phyloP scores from a whole-genome alignment of 2,113 vertebrate genomes.

The Lasiurus cinereus region DNA sequence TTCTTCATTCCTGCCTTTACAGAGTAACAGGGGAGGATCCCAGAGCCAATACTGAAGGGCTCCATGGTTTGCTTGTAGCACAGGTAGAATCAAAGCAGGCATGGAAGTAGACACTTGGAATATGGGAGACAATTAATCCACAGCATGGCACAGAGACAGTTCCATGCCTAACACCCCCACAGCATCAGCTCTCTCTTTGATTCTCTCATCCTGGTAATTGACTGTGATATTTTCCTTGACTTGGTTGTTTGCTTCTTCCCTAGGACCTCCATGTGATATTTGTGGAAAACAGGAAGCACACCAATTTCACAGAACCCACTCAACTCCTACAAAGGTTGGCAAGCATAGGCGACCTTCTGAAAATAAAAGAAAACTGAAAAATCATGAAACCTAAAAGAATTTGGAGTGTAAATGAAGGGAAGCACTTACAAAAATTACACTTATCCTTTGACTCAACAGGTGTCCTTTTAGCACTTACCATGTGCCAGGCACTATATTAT shows the following conservation, averaged over 20 bases:
- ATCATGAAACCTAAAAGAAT: slow-evolving; percentile 39
- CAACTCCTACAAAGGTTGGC: slow-evolving; percentile 78
- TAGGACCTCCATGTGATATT: slow-evolving; percentile 60
- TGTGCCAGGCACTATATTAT: neutral
- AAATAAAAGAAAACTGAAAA: slow-evolving; percentile 61
- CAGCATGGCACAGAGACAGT: neutral
- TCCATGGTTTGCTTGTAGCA: neutral
- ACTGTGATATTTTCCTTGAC: neutral
- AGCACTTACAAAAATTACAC: neutral
- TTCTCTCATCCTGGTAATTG: neutral
- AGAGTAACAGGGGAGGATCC: neutral
- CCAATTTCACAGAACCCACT: slow-evolving; percentile 73
- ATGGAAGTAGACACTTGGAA: neutral
- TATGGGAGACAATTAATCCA: neutral
- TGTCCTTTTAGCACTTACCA: neutral
- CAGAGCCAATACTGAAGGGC: neutral
- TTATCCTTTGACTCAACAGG: neutral
- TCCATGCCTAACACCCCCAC: neutral
- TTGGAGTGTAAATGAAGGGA: slow-evolving; percentile 19
- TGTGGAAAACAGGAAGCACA: slow-evolving; percentile 60
- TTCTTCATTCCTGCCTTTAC: neutral
- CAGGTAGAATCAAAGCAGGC: neutral
- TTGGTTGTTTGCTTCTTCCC: slow-evolving; percentile 41
- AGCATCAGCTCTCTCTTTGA: neutral
- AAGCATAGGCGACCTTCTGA: slow-evolving; percentile 75